Base-by-base conservation (phyloP, 2,888 invertebrate species). In the Lochmaea crataegi region DNA sequence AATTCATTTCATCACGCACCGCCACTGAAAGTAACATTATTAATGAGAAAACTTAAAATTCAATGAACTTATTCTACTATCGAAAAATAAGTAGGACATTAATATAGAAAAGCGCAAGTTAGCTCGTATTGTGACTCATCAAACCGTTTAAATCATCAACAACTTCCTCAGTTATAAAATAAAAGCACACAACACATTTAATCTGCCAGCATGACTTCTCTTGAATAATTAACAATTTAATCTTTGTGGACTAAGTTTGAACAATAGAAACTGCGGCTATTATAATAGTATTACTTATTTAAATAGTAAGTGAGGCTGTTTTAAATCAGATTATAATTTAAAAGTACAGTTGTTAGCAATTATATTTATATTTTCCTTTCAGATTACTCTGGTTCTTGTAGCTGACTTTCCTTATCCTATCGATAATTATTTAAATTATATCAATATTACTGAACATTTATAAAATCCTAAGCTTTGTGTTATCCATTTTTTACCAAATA, bases 111-210 rank as follows among this genome's bases (percentile, higher is more conserved):
- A 67, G 45, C 60, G 72, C 70, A 56, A 38, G 71, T 58, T 69
- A 68, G 32, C 65, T 38, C 58, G n/a, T 63, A 64, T 70, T 66
- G 64, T 75, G 75, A 75, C 32, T 75, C 75, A 75, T 71, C 67
- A 69, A 71, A 53, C 65, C 48, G 58, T 75, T 75, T 72, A 75
- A 70, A 66, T 64, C 65, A 75, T 75, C 65, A 72, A 68, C 74
- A 69, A 72, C 75, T 72, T 74, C 74, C 71, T 74, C 71, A 68
- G 53, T 71, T 74, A 48, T 67, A 45, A 64, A 71, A 60, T 60
- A 60, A 42, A 70, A 9, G n/a, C 48, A 42, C 26, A 51, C 18
- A 63, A 56, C 53, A 63, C 45, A 68, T 32, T 53, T 51, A 69
- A 63, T 69, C n/a, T 16, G 53, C 12, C 63, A 48, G 51, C 53